Conservation (phyloP, 2,797 vertebrate genomes). For the Chaetophractus vellerosus region DNA sequence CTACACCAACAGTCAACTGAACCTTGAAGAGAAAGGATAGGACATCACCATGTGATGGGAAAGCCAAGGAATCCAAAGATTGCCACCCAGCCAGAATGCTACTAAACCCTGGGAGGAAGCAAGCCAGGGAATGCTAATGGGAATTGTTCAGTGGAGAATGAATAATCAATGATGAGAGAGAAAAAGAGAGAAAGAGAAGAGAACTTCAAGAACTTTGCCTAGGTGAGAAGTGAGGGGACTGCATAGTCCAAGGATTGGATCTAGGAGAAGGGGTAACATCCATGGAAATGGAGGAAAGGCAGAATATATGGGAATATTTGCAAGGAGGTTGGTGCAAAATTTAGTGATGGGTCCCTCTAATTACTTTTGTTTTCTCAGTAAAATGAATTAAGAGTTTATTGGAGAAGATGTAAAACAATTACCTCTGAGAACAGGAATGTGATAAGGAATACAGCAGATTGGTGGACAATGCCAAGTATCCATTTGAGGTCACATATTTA, state of each 20-base stretch:
- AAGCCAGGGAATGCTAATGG: neutral
- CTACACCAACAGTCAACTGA: too few relatives aligned
- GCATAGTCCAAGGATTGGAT: neutral
- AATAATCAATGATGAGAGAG: neutral
- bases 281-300: neutral
- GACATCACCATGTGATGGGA: too few relatives aligned
- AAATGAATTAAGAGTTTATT: conserved; percentile 16
- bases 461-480: neutral
- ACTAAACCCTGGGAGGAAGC: too few relatives aligned
- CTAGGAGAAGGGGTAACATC: neutral
- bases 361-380: conserved; percentile 13
- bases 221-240: neutral
- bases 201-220: neutral
- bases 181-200: too few relatives aligned
- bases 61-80: too few relatives aligned
- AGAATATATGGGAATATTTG: neutral
- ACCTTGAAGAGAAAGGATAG: too few relatives aligned
- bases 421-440: neutral
- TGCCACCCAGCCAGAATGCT: too few relatives aligned
- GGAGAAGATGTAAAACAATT: neutral
- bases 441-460: neutral
- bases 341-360: neutral
- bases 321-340: neutral
- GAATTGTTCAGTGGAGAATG: neutral
- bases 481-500: accelerated